These are phyloP conservation scores for Mayetiola destructor DNA, from an alignment of 2,888 invertebrate genomes.

Conservation along the genomic window DNA sequence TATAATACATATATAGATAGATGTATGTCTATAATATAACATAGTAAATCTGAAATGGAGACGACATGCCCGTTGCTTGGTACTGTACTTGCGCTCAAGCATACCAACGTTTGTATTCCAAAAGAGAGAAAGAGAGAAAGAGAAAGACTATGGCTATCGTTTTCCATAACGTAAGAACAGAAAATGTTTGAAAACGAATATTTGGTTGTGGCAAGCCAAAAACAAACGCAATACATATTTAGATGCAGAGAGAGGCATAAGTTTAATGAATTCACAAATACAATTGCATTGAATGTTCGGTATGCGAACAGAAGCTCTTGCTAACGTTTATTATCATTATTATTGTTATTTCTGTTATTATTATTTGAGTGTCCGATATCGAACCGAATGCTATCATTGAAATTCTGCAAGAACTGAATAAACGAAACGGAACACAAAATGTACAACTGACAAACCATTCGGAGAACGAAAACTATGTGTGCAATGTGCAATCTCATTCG, in stretches of 20 bases:
- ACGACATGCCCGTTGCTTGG: no score
- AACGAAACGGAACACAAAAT: no score
- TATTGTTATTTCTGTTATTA: constrained; percentile 10
- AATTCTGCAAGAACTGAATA: not conserved
- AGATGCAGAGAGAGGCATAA: not conserved
- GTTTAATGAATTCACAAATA: not conserved
- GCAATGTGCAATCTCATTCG: constrained; percentile 27
- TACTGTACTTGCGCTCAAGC: constrained; percentile 1
- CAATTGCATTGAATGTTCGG: not conserved
- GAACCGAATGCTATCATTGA: not conserved
- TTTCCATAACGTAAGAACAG: no score
- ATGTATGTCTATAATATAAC: not conserved
- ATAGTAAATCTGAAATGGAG: not conserved
- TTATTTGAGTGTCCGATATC: not conserved
- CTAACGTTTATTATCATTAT: constrained; percentile 2
- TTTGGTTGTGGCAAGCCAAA: not conserved
- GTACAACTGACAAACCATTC: not conserved
- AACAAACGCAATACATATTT: not conserved
- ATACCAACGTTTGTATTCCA: constrained; percentile 1
- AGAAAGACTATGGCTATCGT: no score
- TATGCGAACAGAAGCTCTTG: not conserved
- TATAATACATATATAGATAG: not conserved
- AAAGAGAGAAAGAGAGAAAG: no score
- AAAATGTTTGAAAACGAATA: constrained; percentile 4
- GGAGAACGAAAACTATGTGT: no score